Base-by-base conservation (phyloP, 2,888 invertebrate genomes). In the Alviniconcha strummeri region DNA sequence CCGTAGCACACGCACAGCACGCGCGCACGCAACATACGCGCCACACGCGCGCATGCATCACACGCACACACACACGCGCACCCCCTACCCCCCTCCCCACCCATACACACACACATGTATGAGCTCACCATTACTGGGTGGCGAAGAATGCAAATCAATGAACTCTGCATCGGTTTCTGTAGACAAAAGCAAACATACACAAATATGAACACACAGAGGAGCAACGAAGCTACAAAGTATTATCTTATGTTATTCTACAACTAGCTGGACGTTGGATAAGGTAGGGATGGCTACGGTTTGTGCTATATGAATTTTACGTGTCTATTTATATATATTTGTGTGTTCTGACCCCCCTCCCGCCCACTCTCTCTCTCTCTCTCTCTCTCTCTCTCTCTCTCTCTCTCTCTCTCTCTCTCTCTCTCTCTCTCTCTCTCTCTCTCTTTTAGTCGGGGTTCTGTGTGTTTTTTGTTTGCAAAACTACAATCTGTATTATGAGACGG, bases 161-260 rank as follows among this genome's bases (percentile, higher is more conserved):
- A 82, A 82, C 55, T 76, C 74, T 11, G 74, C 52, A 9, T 75
- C 67, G n/a, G 82, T 82, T 54, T 75, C 82, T 82, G 82, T 36
- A 79, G 64, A 52, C 15, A 80, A 71, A 54, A 80, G 7, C 9
- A 80, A 19, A 71, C 36, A n/a, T 17, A 69, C 17, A 69, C 69
- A n/a, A 6, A n/a, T 64, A 64, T 64, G 15, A 9, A 64, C 64
- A 64, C 64, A 15, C 9, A 4, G 15, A 64, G 64, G 64, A 64
- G 9, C 36, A 36, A 36, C 36, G 36, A 36, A 36, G 36, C 36
- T 36, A 36, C 36, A 3, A 36, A 36, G 36, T 36, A 36, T 36
- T 36, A 36, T 3, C 36, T 36, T 36, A 36, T 36, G 36, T 36
- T 36, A 36, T 36, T 36, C 36, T 36, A 36, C 36, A 36, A 36